Evolutionary conservation across 1,140 invertebrate genomes (phyloP).

Genomic region (Tetragonula clypearis): DNA sequence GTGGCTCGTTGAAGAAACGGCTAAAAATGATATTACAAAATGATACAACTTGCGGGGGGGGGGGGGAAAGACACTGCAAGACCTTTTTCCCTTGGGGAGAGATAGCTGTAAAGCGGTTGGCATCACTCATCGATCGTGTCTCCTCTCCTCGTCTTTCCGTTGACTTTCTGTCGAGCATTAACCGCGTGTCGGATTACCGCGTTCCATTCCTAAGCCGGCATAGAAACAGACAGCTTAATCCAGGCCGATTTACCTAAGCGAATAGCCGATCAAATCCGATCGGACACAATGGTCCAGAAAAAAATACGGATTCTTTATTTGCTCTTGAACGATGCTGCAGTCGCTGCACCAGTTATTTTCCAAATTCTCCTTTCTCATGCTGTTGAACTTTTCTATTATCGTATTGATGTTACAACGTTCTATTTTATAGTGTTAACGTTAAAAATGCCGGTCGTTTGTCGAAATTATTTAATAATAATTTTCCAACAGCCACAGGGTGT

Average conservation of each 20-base stretch:
- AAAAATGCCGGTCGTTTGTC: too few relatives aligned
- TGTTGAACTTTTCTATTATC: too few relatives aligned
- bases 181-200: constrained; percentile 63
- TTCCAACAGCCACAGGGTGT: not conserved
- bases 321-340: not conserved
- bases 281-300: constrained; percentile 9
- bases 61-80: not conserved
- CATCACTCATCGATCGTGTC: constrained; percentile 39
- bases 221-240: constrained; percentile 52
- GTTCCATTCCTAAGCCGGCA: constrained; percentile 60
- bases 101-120: constrained; percentile 30
- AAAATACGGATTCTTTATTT: not conserved
- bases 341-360: too few relatives aligned
- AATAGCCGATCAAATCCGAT: constrained; percentile 43
- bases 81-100: constrained; percentile 2
- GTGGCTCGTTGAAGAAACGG: not conserved
- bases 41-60: not conserved
- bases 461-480: not conserved
- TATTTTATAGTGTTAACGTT: too few relatives aligned
- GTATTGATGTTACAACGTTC: too few relatives aligned
- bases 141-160: constrained; percentile 26
- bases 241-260: constrained; percentile 41
- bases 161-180: constrained; percentile 59
- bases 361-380: not conserved
- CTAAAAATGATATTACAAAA: not conserved